phyloP scores from a whole-genome alignment of 2,888 invertebrate species.

The Phalangium opilio region DNA sequence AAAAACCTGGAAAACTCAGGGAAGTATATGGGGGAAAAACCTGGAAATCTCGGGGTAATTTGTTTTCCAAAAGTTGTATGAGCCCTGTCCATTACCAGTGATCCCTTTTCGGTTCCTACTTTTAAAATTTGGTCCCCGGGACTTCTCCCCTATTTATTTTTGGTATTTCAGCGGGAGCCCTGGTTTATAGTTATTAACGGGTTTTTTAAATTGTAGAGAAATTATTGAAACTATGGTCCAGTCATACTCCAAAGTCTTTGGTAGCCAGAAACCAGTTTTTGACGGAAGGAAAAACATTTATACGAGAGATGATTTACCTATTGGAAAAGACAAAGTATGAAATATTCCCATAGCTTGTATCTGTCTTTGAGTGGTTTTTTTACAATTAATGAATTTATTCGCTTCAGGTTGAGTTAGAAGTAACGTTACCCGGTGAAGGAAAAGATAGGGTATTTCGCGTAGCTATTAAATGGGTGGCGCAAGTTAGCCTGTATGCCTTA shows the following conservation, averaged over 20 bases:
- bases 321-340: constrained; percentile 77
- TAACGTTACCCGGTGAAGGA: constrained; percentile 95
- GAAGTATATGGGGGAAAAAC: too few relatives aligned
- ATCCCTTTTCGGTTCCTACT: too few relatives aligned
- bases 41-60: too few relatives aligned
- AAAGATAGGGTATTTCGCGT: constrained; percentile 96
- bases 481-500: constrained; percentile 85
- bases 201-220: constrained; percentile 52
- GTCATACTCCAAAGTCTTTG: constrained; percentile 91
- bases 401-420: constrained; percentile 35
- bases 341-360: not conserved
- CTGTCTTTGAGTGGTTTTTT: not conserved
- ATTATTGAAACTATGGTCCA: constrained; percentile 99
- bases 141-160: too few relatives aligned
- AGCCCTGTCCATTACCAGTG: too few relatives aligned
- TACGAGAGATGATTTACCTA: constrained; percentile 90
- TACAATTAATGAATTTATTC: not conserved
- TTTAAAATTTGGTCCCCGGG: too few relatives aligned
- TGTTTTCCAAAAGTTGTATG: too few relatives aligned
- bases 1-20: too few relatives aligned
- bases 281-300: constrained; percentile 98
- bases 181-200: too few relatives aligned
- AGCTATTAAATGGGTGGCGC: constrained; percentile 93
- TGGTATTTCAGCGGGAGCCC: too few relatives aligned
- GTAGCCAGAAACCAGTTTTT: constrained; percentile 92